Base-by-base conservation (phyloP, 2,797 vertebrate genomes). In the Silurus aristotelis region DNA sequence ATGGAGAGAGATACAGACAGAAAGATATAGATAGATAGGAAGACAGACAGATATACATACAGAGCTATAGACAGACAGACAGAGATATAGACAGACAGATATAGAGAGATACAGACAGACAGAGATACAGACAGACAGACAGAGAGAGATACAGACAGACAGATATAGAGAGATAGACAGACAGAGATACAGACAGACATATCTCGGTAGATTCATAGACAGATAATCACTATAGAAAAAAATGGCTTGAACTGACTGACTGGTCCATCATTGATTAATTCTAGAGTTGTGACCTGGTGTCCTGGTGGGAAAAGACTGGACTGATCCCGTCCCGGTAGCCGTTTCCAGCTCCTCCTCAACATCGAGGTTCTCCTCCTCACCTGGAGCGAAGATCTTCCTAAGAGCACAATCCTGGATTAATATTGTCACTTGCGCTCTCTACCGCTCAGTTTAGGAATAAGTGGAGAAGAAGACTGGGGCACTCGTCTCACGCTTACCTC, bases 281-380 rank as follows among this genome's bases (percentile, higher is more conserved):
- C 13, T n/a, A 22, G 9, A 20, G n/a, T 5, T n/a, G n/a, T 93
- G 48, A 99, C 98, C 98, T 27, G 98, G 96, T 68, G 97, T 96
- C 91, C 97, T 94, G 1, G 94, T 93, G 68, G 96, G 94, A 84
- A 97, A 97, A 13, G 94, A 94, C 79, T 97, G 96, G 0, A 95
- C 94, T 83, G 96, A 96, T 19, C 96, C 96, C 15, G 95, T 95
- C 91, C 97, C 96, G 82, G 96, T 95, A 38, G 94, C 96, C 76
- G 95, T 95, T 84, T 99, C 97, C 22, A 98, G 96, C 90, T 98
- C 97, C 86, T 97, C 98, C 90, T 99, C 98, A 90, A 97, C 93
- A 91, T 99, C 98, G 72, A 99, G 94, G 92, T 97, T 97, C 92
- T 99, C 98, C 91, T 99, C 98, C 90, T 99, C 98, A 68, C 98